These are phyloP conservation scores for Zele albiditarsus DNA, from an alignment of 2,888 invertebrate species.

Conservation along the genomic window DNA sequence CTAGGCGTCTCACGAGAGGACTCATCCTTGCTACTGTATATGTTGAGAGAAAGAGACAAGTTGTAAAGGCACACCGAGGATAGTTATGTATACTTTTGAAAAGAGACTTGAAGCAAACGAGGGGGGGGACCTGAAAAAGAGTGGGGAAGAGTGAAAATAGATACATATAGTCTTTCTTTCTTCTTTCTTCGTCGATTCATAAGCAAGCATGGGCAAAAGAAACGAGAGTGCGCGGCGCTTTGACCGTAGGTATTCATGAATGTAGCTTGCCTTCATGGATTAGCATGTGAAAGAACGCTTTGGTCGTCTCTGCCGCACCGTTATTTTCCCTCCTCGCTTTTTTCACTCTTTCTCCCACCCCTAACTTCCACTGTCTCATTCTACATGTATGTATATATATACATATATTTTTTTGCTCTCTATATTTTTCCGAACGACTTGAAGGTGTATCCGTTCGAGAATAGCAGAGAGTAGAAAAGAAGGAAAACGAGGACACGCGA, in stretches of 20 bases:
- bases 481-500: slow-evolving; percentile 50
- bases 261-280: slow-evolving; percentile 65
- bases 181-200: slow-evolving; percentile 16
- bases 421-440: slow-evolving; percentile 33
- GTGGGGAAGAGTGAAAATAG: slow-evolving; percentile 17
- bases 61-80: neutral
- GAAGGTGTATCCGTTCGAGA: slow-evolving; percentile 25
- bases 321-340: slow-evolving; percentile 31
- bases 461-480: slow-evolving; percentile 11
- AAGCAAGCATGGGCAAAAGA: slow-evolving; percentile 39
- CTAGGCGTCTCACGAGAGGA: neutral
- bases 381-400: slow-evolving; percentile 7
- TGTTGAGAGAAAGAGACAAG: neutral
- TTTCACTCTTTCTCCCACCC: slow-evolving; percentile 2
- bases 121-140: neutral
- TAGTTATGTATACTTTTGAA: slow-evolving; percentile 50
- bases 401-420: slow-evolving; percentile 15
- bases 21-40: slow-evolving; percentile 46
- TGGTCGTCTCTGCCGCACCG: slow-evolving; percentile 57
- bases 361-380: slow-evolving; percentile 23
- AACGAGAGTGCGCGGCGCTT: slow-evolving; percentile 57
- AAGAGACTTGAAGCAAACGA: slow-evolving; percentile 32
- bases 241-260: slow-evolving; percentile 71
- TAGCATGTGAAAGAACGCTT: slow-evolving; percentile 72
- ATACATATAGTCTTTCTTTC: neutral